Evolutionary conservation across 2,888 invertebrate species (phyloP).

Genomic region (Protophormia terraenovae): DNA sequence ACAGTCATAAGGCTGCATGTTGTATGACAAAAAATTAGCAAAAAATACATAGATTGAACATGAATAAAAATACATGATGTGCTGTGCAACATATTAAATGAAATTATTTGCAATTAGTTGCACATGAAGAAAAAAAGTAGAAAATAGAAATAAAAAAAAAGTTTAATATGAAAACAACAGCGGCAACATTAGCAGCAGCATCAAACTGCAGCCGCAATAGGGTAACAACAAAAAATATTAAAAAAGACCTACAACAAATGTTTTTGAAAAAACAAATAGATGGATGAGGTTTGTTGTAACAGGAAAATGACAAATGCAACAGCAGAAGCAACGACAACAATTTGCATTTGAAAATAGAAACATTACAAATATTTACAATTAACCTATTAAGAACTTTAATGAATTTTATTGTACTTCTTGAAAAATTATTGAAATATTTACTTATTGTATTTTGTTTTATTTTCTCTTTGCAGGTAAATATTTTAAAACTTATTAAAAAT

Average conservation of each 20-base stretch:
- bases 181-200: slow-evolving; percentile 19
- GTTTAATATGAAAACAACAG: slow-evolving; percentile 30
- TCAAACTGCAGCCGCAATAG: neutral
- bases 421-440: neutral
- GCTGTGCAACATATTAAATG: slow-evolving; percentile 61
- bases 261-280: neutral
- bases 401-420: neutral
- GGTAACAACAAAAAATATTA: neutral
- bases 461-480: neutral
- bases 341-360: neutral
- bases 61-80: slow-evolving; percentile 38
- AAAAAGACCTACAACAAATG: slow-evolving; percentile 2
- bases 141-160: neutral
- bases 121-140: slow-evolving; percentile 28
- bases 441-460: neutral
- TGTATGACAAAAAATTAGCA: neutral
- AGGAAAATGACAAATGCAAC: slow-evolving; percentile 36
- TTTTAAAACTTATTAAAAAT: neutral
- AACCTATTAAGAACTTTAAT: slow-evolving; percentile 19
- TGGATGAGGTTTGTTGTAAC: slow-evolving; percentile 19
- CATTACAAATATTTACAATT: neutral
- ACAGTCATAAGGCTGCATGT: slow-evolving; percentile 19
- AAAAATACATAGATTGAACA: slow-evolving; percentile 30
- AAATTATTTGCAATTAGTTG: slow-evolving; percentile 67
- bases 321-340: slow-evolving; percentile 7